Conservation (phyloP, 2,113 vertebrate genomes). For the Microtus ochrogaster region DNA sequence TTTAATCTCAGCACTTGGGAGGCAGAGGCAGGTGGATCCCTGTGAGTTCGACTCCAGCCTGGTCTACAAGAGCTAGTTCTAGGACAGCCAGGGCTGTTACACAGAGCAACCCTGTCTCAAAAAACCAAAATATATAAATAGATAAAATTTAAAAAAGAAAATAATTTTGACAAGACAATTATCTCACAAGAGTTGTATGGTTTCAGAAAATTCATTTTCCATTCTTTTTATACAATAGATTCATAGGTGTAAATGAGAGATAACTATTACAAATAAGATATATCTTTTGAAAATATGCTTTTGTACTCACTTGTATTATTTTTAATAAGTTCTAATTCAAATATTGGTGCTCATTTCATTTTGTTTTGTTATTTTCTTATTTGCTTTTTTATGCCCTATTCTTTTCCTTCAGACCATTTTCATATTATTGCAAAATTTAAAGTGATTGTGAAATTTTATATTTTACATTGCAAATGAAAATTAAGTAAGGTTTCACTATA, state of each 20-base stretch:
- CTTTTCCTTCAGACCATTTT: not conserved
- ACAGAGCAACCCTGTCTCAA: too few species aligned
- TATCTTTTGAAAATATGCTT: not conserved
- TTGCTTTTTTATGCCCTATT: not conserved
- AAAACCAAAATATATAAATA: too few species aligned
- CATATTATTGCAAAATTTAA: not conserved
- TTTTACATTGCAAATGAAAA: not conserved
- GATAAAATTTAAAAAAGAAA: too few species aligned
- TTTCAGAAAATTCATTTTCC: conserved; percentile 45
- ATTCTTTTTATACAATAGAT: not conserved
- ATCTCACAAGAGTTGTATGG: not conserved
- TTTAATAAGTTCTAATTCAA: not conserved
- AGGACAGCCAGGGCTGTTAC: too few species aligned
- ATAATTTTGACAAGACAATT: not conserved
- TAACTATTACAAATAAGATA: not conserved
- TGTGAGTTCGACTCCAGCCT: too few species aligned
- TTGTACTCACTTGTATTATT: not conserved
- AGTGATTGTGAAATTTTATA: conserved; percentile 9
- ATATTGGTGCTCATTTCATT: not conserved
- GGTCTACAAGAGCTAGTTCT: too few species aligned
- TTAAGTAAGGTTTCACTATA: not conserved
- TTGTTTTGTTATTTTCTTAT: not conserved
- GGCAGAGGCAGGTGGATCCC: too few species aligned
- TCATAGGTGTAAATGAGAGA: not conserved
- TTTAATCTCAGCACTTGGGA: too few species aligned